phyloP scores from a whole-genome alignment of 2,113 vertebrate genomes.

The Pseudopipra pipra region DNA sequence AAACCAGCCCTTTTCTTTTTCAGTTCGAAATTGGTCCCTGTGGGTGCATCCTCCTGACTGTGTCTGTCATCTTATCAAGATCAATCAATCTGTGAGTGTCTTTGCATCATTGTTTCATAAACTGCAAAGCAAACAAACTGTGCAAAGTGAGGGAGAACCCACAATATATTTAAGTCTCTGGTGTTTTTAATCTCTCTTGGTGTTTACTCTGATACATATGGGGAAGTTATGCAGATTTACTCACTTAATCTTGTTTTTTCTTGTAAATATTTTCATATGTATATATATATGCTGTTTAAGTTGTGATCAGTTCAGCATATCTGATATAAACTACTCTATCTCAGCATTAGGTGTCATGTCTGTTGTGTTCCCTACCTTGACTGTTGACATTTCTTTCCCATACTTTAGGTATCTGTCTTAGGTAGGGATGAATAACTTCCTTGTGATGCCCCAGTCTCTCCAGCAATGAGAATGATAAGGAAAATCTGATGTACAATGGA shows the following conservation, averaged over 20 bases:
- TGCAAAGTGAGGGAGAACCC: not conserved
- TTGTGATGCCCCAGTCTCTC: not conserved
- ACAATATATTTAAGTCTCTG: not conserved
- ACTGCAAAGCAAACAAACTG: not conserved
- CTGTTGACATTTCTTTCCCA: not conserved
- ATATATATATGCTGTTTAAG: not conserved
- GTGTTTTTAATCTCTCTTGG: not conserved
- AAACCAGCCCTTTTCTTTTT: not conserved
- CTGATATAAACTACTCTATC: not conserved
- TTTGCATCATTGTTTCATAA: not conserved
- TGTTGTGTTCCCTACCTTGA: not conserved
- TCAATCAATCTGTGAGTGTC: slow-evolving; percentile 83
- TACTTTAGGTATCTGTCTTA: not conserved
- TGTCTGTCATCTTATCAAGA: slow-evolving; percentile 90
- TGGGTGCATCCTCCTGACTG: slow-evolving; percentile 86
- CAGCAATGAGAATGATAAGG: not conserved
- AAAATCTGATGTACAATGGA: not conserved
- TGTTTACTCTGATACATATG: not conserved
- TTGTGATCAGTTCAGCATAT: not conserved
- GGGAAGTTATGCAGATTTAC: not conserved
- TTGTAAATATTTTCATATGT: not conserved
- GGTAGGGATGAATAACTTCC: not conserved
- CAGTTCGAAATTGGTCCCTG: slow-evolving; percentile 87
- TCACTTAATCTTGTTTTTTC: not conserved
- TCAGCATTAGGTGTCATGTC: not conserved